Percentiles rank a stretch among this genome's conserved stretches.
These are phyloP conservation scores for Nasonia longicornis DNA, from an alignment of 1,140 invertebrate species.

Conservation along the genomic window DNA sequence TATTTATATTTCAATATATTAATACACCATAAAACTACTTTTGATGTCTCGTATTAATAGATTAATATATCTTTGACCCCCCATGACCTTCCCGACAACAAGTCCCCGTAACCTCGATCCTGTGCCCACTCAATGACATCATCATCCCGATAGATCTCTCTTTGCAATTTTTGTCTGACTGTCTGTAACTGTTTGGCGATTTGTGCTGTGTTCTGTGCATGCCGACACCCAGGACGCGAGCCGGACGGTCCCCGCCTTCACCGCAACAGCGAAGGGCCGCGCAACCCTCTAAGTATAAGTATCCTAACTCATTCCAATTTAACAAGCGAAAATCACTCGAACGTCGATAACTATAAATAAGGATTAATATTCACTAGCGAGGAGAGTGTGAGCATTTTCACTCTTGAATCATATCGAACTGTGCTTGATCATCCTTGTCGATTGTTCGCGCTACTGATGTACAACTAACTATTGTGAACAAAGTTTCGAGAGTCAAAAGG, in stretches of 20 bases:
- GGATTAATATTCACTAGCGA: not conserved
- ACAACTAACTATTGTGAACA: not conserved
- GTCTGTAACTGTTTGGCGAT: slow-evolving; percentile 69
- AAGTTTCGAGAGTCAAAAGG: not conserved
- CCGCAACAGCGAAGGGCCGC: slow-evolving; percentile 67
- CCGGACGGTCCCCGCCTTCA: slow-evolving; percentile 69
- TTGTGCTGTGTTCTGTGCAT: slow-evolving; percentile 70
- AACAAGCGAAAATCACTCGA: slow-evolving; percentile 36
- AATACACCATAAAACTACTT: not conserved
- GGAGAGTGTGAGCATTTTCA: not conserved
- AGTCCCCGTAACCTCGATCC: not conserved
- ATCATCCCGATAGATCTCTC: slow-evolving; percentile 43
- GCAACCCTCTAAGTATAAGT: slow-evolving; percentile 70
- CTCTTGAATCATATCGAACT: not conserved
- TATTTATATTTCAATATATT: not conserved
- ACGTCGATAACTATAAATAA: slow-evolving; percentile 9
- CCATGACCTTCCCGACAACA: not conserved
- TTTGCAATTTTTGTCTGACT: slow-evolving; percentile 58
- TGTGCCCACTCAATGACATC: not conserved
- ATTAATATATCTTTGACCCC: not conserved
- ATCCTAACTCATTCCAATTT: slow-evolving; percentile 57
- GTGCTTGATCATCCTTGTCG: too few species aligned
- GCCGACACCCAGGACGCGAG: slow-evolving; percentile 67
- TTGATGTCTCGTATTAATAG: slow-evolving; percentile 18
- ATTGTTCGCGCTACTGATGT: too few species aligned